phyloP scores from a whole-genome alignment of 2,113 vertebrate species.

The Upupa epops region DNA sequence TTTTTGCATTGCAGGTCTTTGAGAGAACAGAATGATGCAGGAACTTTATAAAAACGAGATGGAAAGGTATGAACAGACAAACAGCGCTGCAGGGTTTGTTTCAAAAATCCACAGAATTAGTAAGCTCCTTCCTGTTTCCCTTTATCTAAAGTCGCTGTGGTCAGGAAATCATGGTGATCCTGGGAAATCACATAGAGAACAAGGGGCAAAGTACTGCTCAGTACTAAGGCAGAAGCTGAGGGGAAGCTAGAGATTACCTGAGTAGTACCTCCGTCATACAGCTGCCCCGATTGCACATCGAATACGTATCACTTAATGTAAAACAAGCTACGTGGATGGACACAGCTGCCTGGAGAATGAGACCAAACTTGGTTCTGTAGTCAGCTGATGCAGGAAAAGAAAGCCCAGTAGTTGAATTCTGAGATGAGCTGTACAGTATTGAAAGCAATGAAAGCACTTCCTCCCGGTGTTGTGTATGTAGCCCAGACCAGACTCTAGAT shows the following conservation, averaged over 20 bases:
- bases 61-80: neutral
- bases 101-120: neutral
- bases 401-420: neutral
- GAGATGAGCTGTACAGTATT: neutral
- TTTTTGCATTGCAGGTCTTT: neutral
- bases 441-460: no score
- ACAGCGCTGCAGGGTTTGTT: neutral
- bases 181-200: neutral
- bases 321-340: neutral
- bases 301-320: neutral
- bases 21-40: neutral
- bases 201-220: neutral
- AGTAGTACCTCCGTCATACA: neutral
- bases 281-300: neutral
- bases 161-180: neutral
- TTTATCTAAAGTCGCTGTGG: neutral
- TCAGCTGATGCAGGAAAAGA: neutral
- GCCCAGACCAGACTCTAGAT: neutral
- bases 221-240: neutral
- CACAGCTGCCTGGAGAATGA: neutral
- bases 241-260: neutral
- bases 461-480: no score
- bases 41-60: neutral
- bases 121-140: neutral
- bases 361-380: neutral